phyloP scores from a whole-genome alignment of 2,113 vertebrate genomes.

The Scolopax mira region DNA sequence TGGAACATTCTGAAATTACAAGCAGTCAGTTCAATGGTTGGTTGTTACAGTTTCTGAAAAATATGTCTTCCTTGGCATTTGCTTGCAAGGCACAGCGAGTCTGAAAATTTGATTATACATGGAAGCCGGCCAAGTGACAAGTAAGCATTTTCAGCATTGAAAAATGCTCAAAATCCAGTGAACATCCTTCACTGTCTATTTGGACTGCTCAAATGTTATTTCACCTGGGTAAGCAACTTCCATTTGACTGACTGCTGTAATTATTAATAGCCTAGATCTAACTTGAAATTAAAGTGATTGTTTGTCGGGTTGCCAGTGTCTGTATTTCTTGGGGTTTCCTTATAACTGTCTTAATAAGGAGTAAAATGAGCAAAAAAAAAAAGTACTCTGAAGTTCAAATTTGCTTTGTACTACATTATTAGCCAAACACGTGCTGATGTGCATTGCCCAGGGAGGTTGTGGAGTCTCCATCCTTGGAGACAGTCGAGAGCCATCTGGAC shows the following conservation, averaged over 20 bases:
- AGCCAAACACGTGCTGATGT: background rate
- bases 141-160: background rate
- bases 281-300: background rate
- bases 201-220: background rate
- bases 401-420: background rate
- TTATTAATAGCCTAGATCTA: background rate
- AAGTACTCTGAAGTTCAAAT: background rate
- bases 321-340: background rate
- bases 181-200: background rate
- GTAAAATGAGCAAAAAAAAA: background rate
- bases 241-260: background rate
- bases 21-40: background rate
- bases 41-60: background rate
- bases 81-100: background rate
- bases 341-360: background rate
- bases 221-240: background rate
- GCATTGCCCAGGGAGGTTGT: background rate
- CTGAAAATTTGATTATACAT: background rate
- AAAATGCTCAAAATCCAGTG: background rate
- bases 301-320: background rate
- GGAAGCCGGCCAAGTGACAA: background rate
- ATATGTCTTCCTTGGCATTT: background rate
- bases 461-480: background rate
- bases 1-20: background rate
- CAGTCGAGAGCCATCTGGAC: background rate